A percentile compares a stretch with the other conserved stretches of the same genome.
phyloP scores from a whole-genome alignment of 2,797 vertebrate genomes.

The Hemitrygon akajei region DNA sequence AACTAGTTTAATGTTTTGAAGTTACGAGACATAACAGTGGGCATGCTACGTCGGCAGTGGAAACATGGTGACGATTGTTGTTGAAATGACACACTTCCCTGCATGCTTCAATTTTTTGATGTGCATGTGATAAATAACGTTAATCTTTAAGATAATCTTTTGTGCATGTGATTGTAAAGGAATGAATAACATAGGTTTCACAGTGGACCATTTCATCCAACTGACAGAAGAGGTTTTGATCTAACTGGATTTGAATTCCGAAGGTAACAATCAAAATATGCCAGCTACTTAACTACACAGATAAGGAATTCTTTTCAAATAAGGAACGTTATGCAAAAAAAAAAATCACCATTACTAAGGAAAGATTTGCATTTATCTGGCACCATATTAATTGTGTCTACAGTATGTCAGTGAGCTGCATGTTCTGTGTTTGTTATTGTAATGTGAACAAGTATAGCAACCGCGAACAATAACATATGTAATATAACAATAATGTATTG shows the following conservation, averaged over 20 bases:
- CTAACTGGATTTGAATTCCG: neutral
- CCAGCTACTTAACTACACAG: neutral
- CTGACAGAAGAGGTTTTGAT: neutral
- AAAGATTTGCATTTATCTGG: constrained; percentile 16
- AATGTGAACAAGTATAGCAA: neutral
- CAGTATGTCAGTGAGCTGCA: neutral
- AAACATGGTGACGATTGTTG: too few relatives aligned
- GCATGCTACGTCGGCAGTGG: too few relatives aligned
- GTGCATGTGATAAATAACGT: too few relatives aligned
- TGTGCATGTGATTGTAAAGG: neutral
- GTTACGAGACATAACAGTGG: too few relatives aligned
- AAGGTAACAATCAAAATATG: neutral
- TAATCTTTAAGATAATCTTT: neutral
- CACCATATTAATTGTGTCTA: neutral
- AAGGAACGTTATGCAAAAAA: neutral
- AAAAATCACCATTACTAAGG: neutral
- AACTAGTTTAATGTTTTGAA: too few relatives aligned
- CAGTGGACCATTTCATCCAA: neutral
- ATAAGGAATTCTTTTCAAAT: neutral
- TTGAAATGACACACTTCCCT: too few relatives aligned
- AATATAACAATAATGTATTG: too few relatives aligned
- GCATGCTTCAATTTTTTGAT: too few relatives aligned
- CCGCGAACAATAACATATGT: neutral
- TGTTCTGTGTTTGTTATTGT: neutral
- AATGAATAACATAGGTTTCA: neutral